These are phyloP conservation scores for Lasioglossum calceatum DNA, from an alignment of 2,888 invertebrate species.

Conservation along the genomic window DNA sequence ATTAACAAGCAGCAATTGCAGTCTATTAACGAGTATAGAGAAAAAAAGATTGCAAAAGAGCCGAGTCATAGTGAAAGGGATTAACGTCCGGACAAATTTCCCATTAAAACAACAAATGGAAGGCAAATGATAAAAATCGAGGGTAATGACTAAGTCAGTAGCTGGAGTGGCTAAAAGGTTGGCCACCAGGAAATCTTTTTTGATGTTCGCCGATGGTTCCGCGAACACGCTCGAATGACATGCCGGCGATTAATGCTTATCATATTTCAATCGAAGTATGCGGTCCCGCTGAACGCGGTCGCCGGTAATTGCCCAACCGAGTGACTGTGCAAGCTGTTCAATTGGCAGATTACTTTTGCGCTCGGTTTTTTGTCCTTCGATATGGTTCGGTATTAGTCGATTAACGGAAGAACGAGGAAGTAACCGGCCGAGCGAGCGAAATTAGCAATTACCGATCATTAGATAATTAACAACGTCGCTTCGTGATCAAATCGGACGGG, in stretches of 20 bases:
- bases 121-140: neutral
- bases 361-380: neutral
- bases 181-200: conserved; percentile 43
- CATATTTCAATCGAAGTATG: conserved; percentile 43
- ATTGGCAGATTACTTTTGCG: conserved; percentile 45
- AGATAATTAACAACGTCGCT: conserved; percentile 53
- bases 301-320: conserved; percentile 51
- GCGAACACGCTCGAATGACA: conserved; percentile 36
- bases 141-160: neutral
- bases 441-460: conserved; percentile 58
- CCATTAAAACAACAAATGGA: neutral
- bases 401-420: conserved; percentile 51
- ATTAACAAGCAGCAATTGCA: neutral
- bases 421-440: conserved; percentile 40
- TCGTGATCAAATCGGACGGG: conserved; percentile 34
- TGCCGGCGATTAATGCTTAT: conserved; percentile 48
- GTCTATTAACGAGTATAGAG: neutral
- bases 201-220: conserved; percentile 33
- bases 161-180: neutral
- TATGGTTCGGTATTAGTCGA: conserved; percentile 25
- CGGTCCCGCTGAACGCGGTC: conserved; percentile 32
- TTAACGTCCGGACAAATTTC: neutral
- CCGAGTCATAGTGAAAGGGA: neutral
- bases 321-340: conserved; percentile 56
- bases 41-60: neutral